phyloP scores from a whole-genome alignment of 2,888 invertebrate genomes.

The Thera britannica region DNA sequence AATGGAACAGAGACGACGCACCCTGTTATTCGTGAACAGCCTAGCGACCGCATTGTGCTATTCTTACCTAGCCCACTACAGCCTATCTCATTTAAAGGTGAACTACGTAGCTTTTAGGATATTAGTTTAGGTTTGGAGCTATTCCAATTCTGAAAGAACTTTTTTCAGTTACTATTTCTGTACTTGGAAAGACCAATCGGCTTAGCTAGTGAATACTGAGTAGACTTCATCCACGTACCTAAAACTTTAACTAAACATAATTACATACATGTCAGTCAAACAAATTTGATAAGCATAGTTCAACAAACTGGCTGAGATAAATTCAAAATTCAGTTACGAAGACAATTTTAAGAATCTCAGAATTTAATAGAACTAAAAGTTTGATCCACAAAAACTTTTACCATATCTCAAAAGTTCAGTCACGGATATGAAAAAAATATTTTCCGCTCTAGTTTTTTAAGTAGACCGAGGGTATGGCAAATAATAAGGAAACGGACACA shows the following conservation, averaged over 20 bases:
- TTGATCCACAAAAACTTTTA: conserved; percentile 48
- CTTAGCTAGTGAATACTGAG: background rate
- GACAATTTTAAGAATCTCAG: background rate
- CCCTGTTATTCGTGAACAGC: conserved; percentile 71
- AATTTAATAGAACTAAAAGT: conserved; percentile 40
- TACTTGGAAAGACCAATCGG: background rate
- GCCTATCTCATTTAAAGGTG: conserved; percentile 64
- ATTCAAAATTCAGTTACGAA: conserved; percentile 3
- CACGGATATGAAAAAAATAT: conserved; percentile 50
- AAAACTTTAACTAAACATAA: no score
- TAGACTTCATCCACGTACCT: no score
- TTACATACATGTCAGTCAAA: background rate
- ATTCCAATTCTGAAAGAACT: conserved; percentile 25
- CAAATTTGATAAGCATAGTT: background rate
- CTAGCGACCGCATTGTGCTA: conserved; percentile 70
- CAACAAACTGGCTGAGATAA: background rate
- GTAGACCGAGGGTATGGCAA: conserved; percentile 56
- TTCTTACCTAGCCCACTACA: conserved; percentile 52
- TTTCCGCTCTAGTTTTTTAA: conserved; percentile 54
- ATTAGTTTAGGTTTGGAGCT: conserved; percentile 28
- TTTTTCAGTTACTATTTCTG: conserved; percentile 7
- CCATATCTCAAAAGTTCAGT: conserved; percentile 47
- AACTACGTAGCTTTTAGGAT: conserved; percentile 40
- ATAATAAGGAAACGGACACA: conserved; percentile 64
- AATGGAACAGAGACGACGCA: conserved; percentile 75